Evolutionary conservation across 2,113 vertebrate species (phyloP).

Genomic region (Plotosus lineatus): DNA sequence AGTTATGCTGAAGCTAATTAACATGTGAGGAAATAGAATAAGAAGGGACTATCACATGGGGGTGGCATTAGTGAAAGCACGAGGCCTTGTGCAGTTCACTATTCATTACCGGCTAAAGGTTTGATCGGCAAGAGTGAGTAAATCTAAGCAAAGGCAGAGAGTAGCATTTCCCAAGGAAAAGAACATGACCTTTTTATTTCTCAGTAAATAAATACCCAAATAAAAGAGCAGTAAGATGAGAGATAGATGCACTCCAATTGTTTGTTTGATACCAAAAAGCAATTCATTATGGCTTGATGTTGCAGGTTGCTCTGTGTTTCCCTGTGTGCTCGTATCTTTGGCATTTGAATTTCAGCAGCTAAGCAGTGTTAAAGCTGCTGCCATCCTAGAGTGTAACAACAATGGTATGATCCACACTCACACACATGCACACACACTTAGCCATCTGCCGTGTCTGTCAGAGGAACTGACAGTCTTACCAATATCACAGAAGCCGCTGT

Average conservation of each 20-base stretch:
- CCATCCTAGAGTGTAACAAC: constrained; percentile 55
- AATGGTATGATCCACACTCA: constrained; percentile 52
- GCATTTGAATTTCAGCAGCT: constrained; percentile 52
- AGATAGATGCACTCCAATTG: background rate
- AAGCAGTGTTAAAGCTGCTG: constrained; percentile 54
- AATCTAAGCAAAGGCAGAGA: background rate
- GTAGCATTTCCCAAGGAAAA: background rate
- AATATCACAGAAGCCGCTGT: constrained; percentile 56
- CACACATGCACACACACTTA: constrained; percentile 43
- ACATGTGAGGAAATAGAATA: constrained; percentile 22
- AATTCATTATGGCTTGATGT: constrained; percentile 40
- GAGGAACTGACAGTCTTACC: constrained; percentile 59
- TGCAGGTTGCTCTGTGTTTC: constrained; percentile 43
- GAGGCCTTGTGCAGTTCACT: background rate
- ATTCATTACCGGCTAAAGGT: background rate
- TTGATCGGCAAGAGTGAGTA: constrained; percentile 9
- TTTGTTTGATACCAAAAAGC: constrained; percentile 37
- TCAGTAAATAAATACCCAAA: background rate
- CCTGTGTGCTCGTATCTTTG: constrained; percentile 44
- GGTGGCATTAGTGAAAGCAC: background rate
- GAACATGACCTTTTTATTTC: background rate
- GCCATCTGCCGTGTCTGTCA: constrained; percentile 59
- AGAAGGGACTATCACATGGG: constrained; percentile 8
- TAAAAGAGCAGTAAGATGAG: constrained; percentile 8
- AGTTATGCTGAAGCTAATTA: constrained; percentile 15